Percentiles rank a stretch among this genome's conserved stretches.
These are phyloP conservation scores for Lochmaea capreae DNA, from an alignment of 2,888 invertebrate species.

Conservation along the genomic window DNA sequence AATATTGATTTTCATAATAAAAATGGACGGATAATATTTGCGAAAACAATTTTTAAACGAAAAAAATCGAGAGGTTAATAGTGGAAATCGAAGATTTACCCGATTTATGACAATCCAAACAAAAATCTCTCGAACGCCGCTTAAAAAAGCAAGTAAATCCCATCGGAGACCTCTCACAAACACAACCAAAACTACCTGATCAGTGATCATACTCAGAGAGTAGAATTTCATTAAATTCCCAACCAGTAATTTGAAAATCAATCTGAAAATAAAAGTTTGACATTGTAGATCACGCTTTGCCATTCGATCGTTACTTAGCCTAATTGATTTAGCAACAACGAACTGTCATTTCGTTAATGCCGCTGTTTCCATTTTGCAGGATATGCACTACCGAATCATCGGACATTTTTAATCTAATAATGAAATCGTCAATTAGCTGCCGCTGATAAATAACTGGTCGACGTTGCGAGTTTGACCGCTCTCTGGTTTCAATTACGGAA, in stretches of 20 bases:
- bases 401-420: conserved; percentile 61
- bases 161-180: conserved; percentile 28
- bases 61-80: neutral
- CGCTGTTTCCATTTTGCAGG: conserved; percentile 56
- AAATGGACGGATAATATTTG: too few relatives aligned
- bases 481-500: conserved; percentile 57
- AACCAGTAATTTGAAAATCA: conserved; percentile 33
- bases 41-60: neutral
- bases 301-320: conserved; percentile 55
- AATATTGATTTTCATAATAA: too few relatives aligned
- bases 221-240: conserved; percentile 30
- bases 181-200: conserved; percentile 27
- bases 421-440: conserved; percentile 59
- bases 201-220: conserved; percentile 24
- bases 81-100: conserved; percentile 7
- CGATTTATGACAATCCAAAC: conserved; percentile 13
- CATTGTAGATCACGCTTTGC: conserved; percentile 38
- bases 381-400: conserved; percentile 57
- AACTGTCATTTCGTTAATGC: conserved; percentile 60
- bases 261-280: conserved; percentile 39
- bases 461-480: conserved; percentile 30
- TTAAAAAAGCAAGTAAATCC: conserved; percentile 19
- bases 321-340: conserved; percentile 58
- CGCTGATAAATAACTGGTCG: conserved; percentile 53
- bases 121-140: conserved; percentile 5